Evolutionary conservation across 2,113 vertebrate genomes (phyloP), one percentile per base, ranked within the genome.

Genomic region (Mungos mungo): DNA sequence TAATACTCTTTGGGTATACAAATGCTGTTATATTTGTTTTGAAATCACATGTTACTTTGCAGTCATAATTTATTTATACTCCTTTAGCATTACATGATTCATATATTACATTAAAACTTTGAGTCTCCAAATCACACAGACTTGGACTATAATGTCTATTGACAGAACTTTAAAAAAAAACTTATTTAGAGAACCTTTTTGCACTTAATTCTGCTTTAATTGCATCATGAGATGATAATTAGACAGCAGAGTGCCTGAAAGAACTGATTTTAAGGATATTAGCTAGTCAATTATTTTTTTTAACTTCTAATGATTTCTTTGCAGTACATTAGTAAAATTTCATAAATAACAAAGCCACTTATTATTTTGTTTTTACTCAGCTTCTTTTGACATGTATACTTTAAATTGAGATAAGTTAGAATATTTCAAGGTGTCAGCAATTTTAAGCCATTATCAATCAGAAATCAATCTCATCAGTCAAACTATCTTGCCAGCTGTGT

Each of bases 1-100:
- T 83, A 79, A 80, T 85, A 54, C 16, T 85, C 69, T 76, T 29
- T 47, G 38, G 71, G 14, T 14, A 25, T 74, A 74, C 71, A 41
- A 85, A 88, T 91, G 83, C 68, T 92, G 50, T 79, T 91, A 88
- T 88, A 83, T 35, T 95, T 95, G n/a, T 81, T 88, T 91, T 86
- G 66, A 89, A 85, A 71, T 89, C 66, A 95, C 52, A 92, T 38
- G 83, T 93, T 79, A 88, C 60, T 96, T 80, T 54, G 47, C 25
- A 88, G n/a, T 60, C 4, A 19, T 68, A 74, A 80, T 93, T 95
- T 79, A 72, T 79, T 63, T 90, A 38, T 93, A 85, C 54, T 31
- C 76, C 25, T 74, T 74, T 76, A 80, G 65, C 31, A 90, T 88
- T 68, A 45, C 13, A 54, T 87, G 63, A 79, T 63, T 93, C 38